Percentiles rank a stretch among this genome's conserved stretches.
phyloP scores from a whole-genome alignment of 2,888 invertebrate genomes.

The Glomeris marginata region DNA sequence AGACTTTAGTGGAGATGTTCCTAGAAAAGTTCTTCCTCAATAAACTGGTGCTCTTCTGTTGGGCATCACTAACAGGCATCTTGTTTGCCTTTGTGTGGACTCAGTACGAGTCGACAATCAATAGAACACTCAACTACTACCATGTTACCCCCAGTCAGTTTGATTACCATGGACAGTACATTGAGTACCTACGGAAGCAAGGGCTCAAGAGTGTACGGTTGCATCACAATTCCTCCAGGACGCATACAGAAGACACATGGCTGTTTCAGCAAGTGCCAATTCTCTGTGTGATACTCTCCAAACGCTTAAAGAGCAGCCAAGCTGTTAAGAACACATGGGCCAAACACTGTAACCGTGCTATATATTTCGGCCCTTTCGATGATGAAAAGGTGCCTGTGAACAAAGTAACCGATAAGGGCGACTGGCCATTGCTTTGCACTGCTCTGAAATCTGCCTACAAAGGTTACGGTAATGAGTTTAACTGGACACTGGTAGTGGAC shows the following conservation, averaged over 20 bases:
- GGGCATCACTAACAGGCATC: constrained; percentile 20
- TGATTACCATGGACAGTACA: constrained; percentile 15
- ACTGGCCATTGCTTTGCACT: constrained; percentile 18
- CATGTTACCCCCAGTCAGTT: constrained; percentile 13
- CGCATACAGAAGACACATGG: constrained; percentile 14
- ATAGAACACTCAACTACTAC: constrained; percentile 15
- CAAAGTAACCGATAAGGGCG: constrained; percentile 17
- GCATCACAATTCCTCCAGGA: not conserved
- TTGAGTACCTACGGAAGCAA: constrained; percentile 17
- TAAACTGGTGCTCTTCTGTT: constrained; percentile 15
- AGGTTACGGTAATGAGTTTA: constrained; percentile 15
- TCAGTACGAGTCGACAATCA: constrained; percentile 20
- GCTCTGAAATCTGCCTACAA: constrained; percentile 17
- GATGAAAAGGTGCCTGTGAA: constrained; percentile 19
- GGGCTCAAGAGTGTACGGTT: constrained; percentile 12
- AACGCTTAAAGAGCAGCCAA: constrained; percentile 16
- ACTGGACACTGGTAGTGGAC: constrained; percentile 21
- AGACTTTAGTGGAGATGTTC: not conserved
- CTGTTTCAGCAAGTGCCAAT: constrained; percentile 16
- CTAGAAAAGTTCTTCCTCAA: constrained; percentile 5
- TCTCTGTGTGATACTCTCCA: constrained; percentile 19
- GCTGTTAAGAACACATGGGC: constrained; percentile 21
- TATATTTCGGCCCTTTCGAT: constrained; percentile 19
- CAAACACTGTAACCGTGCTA: constrained; percentile 19
- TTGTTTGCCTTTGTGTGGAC: constrained; percentile 21